Evolutionary conservation across 2,888 invertebrate species (phyloP).

Genomic region (Lasioglossum morio): DNA sequence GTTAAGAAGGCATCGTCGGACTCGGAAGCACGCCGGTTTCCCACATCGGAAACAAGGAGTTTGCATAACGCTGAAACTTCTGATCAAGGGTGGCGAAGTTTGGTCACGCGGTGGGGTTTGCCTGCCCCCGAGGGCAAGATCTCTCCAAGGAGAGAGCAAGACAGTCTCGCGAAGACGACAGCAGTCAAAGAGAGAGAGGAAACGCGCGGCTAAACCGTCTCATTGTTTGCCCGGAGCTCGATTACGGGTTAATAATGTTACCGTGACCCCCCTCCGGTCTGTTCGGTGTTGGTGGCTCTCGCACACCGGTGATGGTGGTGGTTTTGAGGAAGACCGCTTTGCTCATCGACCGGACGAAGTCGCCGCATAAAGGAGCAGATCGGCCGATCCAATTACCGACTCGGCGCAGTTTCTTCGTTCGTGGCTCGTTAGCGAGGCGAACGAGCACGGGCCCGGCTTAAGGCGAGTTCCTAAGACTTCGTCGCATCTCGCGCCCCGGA

Average conservation of each 20-base stretch:
- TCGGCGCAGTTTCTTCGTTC: constrained; percentile 68
- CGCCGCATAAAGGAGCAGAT: constrained; percentile 68
- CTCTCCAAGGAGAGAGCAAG: constrained; percentile 2
- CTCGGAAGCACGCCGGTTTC: constrained; percentile 42
- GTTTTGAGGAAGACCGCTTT: constrained; percentile 72
- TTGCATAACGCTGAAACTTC: constrained; percentile 66
- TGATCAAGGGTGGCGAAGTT: constrained; percentile 66
- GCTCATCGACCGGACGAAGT: constrained; percentile 50
- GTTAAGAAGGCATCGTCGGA: constrained; percentile 46
- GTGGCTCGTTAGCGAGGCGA: constrained; percentile 67
- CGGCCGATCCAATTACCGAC: constrained; percentile 71
- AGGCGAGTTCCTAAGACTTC: constrained; percentile 71
- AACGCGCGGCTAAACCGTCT: constrained; percentile 58
- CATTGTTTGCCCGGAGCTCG: constrained; percentile 74
- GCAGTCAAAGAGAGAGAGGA: constrained; percentile 26
- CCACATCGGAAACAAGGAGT: constrained; percentile 63
- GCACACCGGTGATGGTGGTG: constrained; percentile 24
- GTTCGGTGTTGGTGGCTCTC: constrained; percentile 45
- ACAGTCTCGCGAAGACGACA: constrained; percentile 50
- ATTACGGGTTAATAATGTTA: constrained; percentile 76
- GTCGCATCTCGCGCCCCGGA: constrained; percentile 51
- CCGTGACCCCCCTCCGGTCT: constrained; percentile 54
- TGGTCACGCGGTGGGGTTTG: constrained; percentile 52
- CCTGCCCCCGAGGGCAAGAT: constrained; percentile 56
- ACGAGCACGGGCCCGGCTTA: constrained; percentile 51